Evolutionary conservation across 2,888 invertebrate genomes (phyloP).

Genomic region (Tricholauxania praeusta): DNA sequence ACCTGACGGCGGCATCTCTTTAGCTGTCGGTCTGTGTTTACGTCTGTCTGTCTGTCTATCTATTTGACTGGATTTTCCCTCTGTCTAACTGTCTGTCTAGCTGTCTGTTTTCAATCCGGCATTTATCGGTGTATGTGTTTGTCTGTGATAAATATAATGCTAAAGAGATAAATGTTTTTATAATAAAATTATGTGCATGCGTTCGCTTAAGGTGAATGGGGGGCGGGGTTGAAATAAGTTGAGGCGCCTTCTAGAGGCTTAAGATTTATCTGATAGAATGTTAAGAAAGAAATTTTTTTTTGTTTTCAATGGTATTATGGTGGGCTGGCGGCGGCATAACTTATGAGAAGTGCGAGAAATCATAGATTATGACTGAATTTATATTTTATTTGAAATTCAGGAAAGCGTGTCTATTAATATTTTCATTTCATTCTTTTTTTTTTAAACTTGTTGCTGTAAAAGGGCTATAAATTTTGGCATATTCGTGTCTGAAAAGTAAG

Average conservation of each 20-base stretch:
- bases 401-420: conserved; percentile 22
- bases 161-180: conserved; percentile 61
- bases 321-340: too few species aligned
- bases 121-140: conserved; percentile 40
- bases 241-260: not conserved
- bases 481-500: too few species aligned
- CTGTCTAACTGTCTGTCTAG: conserved; percentile 36
- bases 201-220: conserved; percentile 24
- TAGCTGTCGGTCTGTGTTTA: conserved; percentile 30
- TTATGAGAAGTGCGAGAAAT: too few species aligned
- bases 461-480: too few species aligned
- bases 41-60: conserved; percentile 25
- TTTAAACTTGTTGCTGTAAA: too few species aligned
- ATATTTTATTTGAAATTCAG: conserved; percentile 15
- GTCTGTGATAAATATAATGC: conserved; percentile 42
- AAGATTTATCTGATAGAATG: not conserved
- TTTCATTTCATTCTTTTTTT: not conserved
- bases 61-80: conserved; percentile 33
- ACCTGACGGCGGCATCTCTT: conserved; percentile 29
- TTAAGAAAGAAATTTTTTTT: conserved; percentile 1
- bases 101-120: conserved; percentile 32
- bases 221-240: not conserved
- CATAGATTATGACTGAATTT: not conserved
- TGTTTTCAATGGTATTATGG: not conserved
- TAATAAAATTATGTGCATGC: conserved; percentile 62